Evolutionary conservation across 2,113 vertebrate species (phyloP), one percentile per base, ranked within the genome.

Genomic region (Gobius niger): DNA sequence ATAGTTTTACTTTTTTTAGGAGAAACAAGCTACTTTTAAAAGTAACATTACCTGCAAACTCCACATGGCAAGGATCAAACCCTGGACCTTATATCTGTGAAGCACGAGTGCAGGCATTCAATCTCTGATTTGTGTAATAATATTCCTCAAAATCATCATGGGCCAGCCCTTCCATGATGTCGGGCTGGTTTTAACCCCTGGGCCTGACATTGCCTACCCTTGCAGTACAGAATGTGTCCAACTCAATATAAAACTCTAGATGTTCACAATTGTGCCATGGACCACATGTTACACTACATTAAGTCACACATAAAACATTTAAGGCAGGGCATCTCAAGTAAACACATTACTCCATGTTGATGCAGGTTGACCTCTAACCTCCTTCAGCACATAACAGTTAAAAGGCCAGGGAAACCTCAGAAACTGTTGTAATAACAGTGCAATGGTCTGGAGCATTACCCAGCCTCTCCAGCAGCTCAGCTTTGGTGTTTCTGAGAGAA

Each of bases 381-480:
- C 18, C 16, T 9, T 2, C n/a, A 11, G 19, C 51, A 13, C 40
- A n/a, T 34, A 34, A 14, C 42, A 72, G 70, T 47, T 16, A 11
- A 65, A 64, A n/a, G 57, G 14, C 40, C 40, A 73, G 9, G 59
- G 65, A 73, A 64, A 57, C 18, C 47, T 14, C 50, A 49, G 68
- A 68, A 24, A 7, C 14, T 65, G 62, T 68, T 44, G 65, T 56
- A 76, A 60, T 63, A 63, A 19, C 0, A 52, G 70, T 54, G 71
- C 61, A 78, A 67, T 67, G 65, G 42, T 47, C 61, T 65, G 67
- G 34, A 78, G 64, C 54, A 70, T 64, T 44, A 62, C 61, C 60
- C 50, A 67, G 44, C 40, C 74, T 42, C 63, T 49, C 24, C 47
- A 75, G 70, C 71, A 51, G 47, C n/a, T 24, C 2, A 9, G 46